These are phyloP conservation scores for Dugesia japonica DNA, from an alignment of 2,888 invertebrate genomes.

Conservation along the genomic window DNA sequence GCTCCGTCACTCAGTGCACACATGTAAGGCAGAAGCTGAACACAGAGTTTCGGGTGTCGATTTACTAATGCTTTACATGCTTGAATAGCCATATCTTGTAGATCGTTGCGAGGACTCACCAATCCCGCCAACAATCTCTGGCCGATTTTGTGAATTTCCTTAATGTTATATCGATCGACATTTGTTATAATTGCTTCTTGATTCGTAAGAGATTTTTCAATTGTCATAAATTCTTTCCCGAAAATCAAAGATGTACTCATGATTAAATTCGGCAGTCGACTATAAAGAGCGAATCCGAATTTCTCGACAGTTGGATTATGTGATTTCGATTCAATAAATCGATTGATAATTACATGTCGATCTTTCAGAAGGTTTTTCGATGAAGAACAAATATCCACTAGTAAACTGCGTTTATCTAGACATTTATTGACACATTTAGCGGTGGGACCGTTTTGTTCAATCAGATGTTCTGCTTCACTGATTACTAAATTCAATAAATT, in stretches of 20 bases:
- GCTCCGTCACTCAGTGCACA: neutral
- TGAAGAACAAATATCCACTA: neutral
- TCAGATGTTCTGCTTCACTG: neutral
- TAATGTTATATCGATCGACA: neutral
- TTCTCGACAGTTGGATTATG: neutral
- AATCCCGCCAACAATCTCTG: neutral
- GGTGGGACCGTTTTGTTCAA: neutral
- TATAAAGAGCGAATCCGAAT: conserved; percentile 4
- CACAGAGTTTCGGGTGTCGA: neutral
- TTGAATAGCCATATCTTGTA: neutral
- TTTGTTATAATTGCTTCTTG: neutral
- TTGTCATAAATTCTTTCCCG: neutral
- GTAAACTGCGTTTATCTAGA: neutral
- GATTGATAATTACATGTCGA: neutral
- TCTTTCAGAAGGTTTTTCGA: neutral
- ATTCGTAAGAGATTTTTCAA: neutral
- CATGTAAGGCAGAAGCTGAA: neutral
- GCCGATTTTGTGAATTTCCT: neutral
- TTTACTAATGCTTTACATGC: neutral
- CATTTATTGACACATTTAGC: neutral
- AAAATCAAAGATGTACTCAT: neutral
- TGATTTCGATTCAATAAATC: neutral
- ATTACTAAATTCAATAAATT: neutral
- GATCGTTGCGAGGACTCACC: neutral
- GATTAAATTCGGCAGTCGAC: neutral